Evolutionary conservation across 2,113 vertebrate species (phyloP), one percentile per base, ranked within the genome.

Genomic region (Zosterops japonicus): DNA sequence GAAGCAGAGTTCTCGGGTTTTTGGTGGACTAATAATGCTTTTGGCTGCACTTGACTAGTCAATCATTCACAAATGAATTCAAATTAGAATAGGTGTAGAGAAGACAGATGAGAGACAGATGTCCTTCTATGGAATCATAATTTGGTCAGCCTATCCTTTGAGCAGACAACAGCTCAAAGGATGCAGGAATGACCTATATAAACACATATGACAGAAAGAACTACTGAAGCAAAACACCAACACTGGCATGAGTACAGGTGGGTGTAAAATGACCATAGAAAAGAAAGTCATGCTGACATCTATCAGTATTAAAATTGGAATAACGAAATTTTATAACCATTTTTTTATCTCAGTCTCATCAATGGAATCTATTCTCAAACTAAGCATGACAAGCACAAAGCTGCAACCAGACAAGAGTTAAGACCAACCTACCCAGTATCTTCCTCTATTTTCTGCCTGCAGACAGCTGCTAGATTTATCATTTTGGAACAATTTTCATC

Each of bases 401-500:
- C n/a, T 85, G 52, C 56, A 85, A 70, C 23, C 42, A 35, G 69
- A 41, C 22, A 60, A 67, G 53, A 80, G 33, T 49, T 60, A 74
- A 94, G 76, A 52, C 22, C 47, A 89, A 98, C 98, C 97, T 96
- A 99, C 99, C 97, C 96, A 24, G 94, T 74, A 93, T 92, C 93
- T 77, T 97, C 96, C 92, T 98, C 98, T 95, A 98, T 97, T 93
- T 98, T 97, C 92, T 98, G 98, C n/a, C 72, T 97, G 92, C 97
- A 98, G 90, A 97, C 97, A 44, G 97, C 90, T 71, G 96, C 89
- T 31, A 98, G 92, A 83, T 96, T 97, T 95, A 97, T 95, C n/a
- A 96, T 98, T 97, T 97, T 98, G 82, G 97, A 98, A 87, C 97
- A 98, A 93, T 97, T 98, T 89, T 98, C 97, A 91, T 98, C 94